These are phyloP conservation scores for Jacana jacana DNA, from an alignment of 2,113 vertebrate species.

Conservation along the genomic window DNA sequence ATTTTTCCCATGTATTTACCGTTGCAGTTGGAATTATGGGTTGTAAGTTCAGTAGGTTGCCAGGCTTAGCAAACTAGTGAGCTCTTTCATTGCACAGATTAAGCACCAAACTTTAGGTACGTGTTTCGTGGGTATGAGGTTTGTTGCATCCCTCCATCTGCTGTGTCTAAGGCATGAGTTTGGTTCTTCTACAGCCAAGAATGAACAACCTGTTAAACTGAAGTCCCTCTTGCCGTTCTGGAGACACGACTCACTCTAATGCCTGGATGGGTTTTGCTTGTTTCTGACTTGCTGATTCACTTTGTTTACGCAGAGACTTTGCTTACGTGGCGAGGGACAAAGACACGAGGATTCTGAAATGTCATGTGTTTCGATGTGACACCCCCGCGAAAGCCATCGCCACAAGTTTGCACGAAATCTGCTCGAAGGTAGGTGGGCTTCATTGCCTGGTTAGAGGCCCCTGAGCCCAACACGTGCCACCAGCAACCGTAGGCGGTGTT, in stretches of 20 bases:
- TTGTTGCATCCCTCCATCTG: not conserved
- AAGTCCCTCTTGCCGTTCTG: not conserved
- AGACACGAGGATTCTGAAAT: slow-evolving; percentile 97
- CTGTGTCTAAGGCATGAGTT: not conserved
- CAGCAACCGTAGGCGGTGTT: not conserved
- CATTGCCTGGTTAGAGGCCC: not conserved
- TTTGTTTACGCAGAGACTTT: slow-evolving; percentile 85
- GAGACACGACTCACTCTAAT: not conserved
- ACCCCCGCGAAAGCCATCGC: slow-evolving; percentile 98
- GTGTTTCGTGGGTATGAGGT: not conserved
- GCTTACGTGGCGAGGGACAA: slow-evolving; percentile 97
- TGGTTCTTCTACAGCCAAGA: not conserved
- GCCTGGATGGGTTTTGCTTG: not conserved
- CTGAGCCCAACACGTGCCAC: not conserved
- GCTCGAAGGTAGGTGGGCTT: slow-evolving; percentile 86
- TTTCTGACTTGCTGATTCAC: not conserved
- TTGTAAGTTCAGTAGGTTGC: not conserved
- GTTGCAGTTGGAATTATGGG: not conserved
- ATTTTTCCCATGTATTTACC: not conserved
- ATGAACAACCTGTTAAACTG: not conserved
- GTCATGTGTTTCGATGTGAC: slow-evolving; percentile 99
- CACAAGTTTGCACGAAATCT: slow-evolving; percentile 98
- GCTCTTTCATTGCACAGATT: not conserved
- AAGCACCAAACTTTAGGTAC: not conserved
- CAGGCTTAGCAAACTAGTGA: not conserved